Conservation (phyloP, 2,888 invertebrate species). For the Trachelus stipa region DNA sequence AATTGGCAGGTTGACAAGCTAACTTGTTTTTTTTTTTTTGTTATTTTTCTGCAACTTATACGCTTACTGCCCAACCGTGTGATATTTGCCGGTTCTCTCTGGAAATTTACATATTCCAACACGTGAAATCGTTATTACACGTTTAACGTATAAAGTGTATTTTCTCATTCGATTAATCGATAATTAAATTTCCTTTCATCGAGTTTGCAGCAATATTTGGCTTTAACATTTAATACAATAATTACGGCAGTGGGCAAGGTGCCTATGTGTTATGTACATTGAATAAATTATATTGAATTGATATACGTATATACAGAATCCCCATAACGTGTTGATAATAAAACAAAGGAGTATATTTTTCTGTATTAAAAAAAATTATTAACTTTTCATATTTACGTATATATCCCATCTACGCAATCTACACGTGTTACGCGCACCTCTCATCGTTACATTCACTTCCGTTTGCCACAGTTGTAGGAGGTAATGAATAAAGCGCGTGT, state of each 20-base stretch:
- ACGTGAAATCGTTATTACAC: slow-evolving; percentile 5
- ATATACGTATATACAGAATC: not conserved
- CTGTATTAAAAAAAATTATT: not conserved
- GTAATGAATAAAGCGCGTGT: too few species aligned
- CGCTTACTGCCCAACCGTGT: not conserved
- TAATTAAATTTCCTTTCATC: not conserved
- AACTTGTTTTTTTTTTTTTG: not conserved
- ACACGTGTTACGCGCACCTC: not conserved
- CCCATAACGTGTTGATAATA: not conserved
- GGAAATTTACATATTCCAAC: slow-evolving; percentile 34
- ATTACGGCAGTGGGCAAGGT: not conserved
- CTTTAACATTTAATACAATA: not conserved
- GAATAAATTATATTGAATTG: not conserved
- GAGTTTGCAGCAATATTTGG: not conserved
- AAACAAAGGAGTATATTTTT: not conserved
- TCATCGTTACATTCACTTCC: not conserved
- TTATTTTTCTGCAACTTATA: not conserved
- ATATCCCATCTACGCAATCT: not conserved
- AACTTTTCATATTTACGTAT: not conserved
- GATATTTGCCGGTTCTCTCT: slow-evolving; percentile 23
- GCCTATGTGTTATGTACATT: not conserved
- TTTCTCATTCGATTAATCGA: not conserved
- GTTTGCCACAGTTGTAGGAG: too few species aligned
- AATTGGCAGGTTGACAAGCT: not conserved
- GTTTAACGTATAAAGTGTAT: not conserved